Evolutionary conservation across 2,888 invertebrate species (phyloP).

Genomic region (Cryptosula pallasiana): DNA sequence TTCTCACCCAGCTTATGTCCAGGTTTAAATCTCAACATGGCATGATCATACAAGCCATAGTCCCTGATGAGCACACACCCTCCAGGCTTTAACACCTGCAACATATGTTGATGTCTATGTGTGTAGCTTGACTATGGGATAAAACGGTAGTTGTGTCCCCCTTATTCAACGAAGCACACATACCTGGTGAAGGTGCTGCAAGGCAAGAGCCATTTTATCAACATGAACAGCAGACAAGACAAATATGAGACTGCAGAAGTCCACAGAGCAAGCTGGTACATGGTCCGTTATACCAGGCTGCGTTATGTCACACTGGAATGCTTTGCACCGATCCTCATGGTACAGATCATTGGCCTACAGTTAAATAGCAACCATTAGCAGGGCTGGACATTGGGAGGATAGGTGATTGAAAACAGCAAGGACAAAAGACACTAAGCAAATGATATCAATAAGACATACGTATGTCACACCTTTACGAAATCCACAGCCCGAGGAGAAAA

Average conservation of each 20-base stretch:
- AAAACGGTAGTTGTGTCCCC: too few relatives aligned
- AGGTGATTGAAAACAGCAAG: too few relatives aligned
- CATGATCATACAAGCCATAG: conserved; percentile 92
- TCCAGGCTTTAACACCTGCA: conserved; percentile 59
- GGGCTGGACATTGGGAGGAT: too few relatives aligned
- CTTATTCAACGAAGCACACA: too few relatives aligned
- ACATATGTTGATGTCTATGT: too few relatives aligned
- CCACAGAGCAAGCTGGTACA: conserved; percentile 56
- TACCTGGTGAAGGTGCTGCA: conserved; percentile 62
- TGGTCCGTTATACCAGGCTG: conserved; percentile 63
- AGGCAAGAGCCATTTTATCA: conserved; percentile 62
- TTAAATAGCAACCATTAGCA: too few relatives aligned
- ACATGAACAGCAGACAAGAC: conserved; percentile 92
- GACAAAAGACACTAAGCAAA: too few relatives aligned
- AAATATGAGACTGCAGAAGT: conserved; percentile 85
- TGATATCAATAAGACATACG: too few relatives aligned
- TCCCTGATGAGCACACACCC: conserved; percentile 83
- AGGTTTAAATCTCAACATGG: conserved; percentile 85
- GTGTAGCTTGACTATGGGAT: too few relatives aligned
- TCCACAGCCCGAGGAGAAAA: conserved; percentile 85
- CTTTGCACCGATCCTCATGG: conserved; percentile 63
- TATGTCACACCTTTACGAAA: conserved; percentile 64
- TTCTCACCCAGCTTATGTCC: conserved; percentile 87
- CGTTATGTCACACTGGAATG: conserved; percentile 81
- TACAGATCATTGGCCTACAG: conserved; percentile 59